Evolutionary conservation across 2,888 invertebrate species (phyloP).

Genomic region (Drosophila macrospina): DNA sequence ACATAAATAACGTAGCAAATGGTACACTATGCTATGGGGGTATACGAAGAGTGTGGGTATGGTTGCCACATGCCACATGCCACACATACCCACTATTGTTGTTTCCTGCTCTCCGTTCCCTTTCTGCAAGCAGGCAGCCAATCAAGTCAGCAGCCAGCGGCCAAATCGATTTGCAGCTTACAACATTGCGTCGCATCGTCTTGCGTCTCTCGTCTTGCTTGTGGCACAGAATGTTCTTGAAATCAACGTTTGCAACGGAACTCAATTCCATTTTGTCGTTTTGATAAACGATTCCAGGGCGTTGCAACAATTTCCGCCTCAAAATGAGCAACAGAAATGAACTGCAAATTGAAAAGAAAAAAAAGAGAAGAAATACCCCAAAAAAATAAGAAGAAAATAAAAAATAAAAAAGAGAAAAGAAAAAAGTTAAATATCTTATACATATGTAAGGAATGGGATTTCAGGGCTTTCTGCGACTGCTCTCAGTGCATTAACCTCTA

Average conservation of each 20-base stretch:
- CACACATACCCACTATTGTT: slow-evolving; percentile 14
- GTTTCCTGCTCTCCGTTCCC: not conserved
- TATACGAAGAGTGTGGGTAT: too few relatives aligned
- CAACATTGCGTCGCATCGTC: slow-evolving; percentile 27
- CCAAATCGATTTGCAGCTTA: slow-evolving; percentile 78
- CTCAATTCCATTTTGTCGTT: slow-evolving; percentile 82
- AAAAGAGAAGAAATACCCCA: slow-evolving; percentile 4
- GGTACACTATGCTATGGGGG: slow-evolving; percentile 24
- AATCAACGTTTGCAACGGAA: slow-evolving; percentile 63
- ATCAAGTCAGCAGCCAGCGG: slow-evolving; percentile 70
- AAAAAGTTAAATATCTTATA: slow-evolving; percentile 24
- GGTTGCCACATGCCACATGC: slow-evolving; percentile 36
- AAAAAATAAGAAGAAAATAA: slow-evolving; percentile 36
- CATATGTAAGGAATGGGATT: slow-evolving; percentile 46
- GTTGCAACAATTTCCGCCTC: slow-evolving; percentile 82
- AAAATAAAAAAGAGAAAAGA: slow-evolving; percentile 20
- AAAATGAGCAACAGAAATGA: slow-evolving; percentile 72
- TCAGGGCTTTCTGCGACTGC: slow-evolving; percentile 34
- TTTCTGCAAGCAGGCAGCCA: slow-evolving; percentile 34
- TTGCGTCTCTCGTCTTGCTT: too few relatives aligned
- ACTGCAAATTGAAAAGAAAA: slow-evolving; percentile 73
- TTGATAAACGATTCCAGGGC: slow-evolving; percentile 83
- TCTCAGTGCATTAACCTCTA: slow-evolving; percentile 79
- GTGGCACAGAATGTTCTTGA: slow-evolving; percentile 30
- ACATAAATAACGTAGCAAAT: slow-evolving; percentile 76